phyloP scores from a whole-genome alignment of 2,113 vertebrate species.

The Strix aluco region DNA sequence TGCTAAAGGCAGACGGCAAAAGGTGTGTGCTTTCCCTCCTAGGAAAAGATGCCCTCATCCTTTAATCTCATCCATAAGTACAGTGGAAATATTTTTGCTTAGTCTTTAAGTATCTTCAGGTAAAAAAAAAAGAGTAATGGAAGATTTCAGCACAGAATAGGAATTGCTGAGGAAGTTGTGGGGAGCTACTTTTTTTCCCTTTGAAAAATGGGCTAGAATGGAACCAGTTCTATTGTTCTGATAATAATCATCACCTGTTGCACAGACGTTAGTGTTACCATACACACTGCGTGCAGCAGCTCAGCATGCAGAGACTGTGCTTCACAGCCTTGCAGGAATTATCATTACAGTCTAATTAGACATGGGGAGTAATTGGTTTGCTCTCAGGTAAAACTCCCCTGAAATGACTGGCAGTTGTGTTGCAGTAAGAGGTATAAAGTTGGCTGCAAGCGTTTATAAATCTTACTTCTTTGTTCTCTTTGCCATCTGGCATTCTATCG shows the following conservation, averaged over 20 bases:
- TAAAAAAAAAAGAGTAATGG: not conserved
- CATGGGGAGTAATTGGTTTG: not conserved
- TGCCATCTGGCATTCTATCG: constrained; percentile 23
- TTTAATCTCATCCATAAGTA: not conserved
- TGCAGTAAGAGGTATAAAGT: not conserved
- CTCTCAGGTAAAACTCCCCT: not conserved
- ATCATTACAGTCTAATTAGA: not conserved
- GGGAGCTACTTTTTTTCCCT: not conserved
- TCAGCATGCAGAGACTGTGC: not conserved
- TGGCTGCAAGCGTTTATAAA: not conserved
- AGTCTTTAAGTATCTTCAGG: not conserved
- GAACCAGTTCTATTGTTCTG: not conserved
- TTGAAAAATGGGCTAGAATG: not conserved
- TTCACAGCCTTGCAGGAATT: not conserved
- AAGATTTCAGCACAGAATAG: not conserved
- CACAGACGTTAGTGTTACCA: not conserved
- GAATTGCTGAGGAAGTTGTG: not conserved
- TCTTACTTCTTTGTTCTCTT: constrained; percentile 18
- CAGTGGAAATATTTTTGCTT: not conserved
- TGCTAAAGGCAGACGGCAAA: not conserved
- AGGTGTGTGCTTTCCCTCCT: not conserved
- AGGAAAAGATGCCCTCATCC: not conserved
- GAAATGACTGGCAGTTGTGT: not conserved
- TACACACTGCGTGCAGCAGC: rapidly evolving
- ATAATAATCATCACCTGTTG: not conserved